These are phyloP conservation scores for Parnassius orleans DNA, from an alignment of 2,888 invertebrate species.

Conservation along the genomic window DNA sequence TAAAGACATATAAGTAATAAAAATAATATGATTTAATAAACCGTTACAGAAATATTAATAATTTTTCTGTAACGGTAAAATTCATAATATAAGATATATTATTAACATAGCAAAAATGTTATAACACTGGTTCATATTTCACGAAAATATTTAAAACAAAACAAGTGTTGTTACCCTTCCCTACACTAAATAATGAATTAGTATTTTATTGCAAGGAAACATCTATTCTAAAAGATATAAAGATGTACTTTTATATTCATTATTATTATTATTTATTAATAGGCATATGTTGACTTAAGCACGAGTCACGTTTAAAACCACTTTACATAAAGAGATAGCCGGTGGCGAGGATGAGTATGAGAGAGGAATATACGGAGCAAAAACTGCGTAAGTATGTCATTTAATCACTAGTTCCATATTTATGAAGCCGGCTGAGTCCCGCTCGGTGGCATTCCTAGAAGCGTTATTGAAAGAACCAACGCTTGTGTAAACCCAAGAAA, in stretches of 20 bases:
- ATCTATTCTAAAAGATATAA: constrained; percentile 1
- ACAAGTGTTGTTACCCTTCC: too few relatives aligned
- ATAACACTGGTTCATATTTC: too few relatives aligned
- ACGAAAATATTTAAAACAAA: too few relatives aligned
- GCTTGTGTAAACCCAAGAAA: constrained; percentile 29
- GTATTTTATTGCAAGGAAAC: background rate
- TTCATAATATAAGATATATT: too few relatives aligned
- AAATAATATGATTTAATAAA: too few relatives aligned
- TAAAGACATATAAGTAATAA: too few relatives aligned
- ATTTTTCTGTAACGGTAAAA: too few relatives aligned
- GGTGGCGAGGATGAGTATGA: background rate
- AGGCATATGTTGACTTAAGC: background rate
- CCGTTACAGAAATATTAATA: too few relatives aligned
- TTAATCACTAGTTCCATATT: constrained; percentile 74
- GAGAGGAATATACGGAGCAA: constrained; percentile 34
- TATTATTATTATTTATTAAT: too few relatives aligned
- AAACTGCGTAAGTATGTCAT: constrained; percentile 55
- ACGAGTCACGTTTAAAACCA: constrained; percentile 31
- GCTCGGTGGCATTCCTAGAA: constrained; percentile 69
- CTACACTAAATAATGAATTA: background rate
- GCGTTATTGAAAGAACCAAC: constrained; percentile 35
- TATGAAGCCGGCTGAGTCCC: constrained; percentile 57
- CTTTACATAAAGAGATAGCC: constrained; percentile 23
- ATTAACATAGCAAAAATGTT: too few relatives aligned
- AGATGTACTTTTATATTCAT: constrained; percentile 1